Base-by-base conservation (phyloP, 1,140 invertebrate species). In the Hycleus phaleratus region DNA sequence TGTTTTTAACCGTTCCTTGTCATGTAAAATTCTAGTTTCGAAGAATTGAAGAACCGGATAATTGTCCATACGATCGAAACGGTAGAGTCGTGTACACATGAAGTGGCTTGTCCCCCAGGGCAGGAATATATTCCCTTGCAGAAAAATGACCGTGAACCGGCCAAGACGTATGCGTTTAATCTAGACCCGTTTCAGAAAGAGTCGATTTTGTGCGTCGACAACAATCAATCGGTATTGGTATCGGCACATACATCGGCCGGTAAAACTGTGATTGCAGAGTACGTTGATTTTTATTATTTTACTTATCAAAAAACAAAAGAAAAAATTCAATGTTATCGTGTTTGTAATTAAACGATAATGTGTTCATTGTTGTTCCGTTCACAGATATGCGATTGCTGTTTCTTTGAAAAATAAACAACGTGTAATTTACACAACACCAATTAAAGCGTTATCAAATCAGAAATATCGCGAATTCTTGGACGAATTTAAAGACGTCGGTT, bases 221-320 rank as follows among this genome's bases (percentile, higher is more conserved):
- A 99, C 75, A 88, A 95, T 71, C 95, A 93, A 69, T 98, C 95
- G 18, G 96, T 99, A 7, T 79, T 99, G 18, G 97, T 99, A 0
- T 98, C 96, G 0, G 97, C 97, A 26, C 97, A 99, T 74, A 99
- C 97, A 4, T 99, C 96, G n/a, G 96, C 97, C 58, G 97, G 97
- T 46, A 99, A 99, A 85, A 99, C 97, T 48, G 97, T 98, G 18
- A 94, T 98, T 39, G 97, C 95, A 38, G 93, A 98, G 89, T 97
- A 85, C 82, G 90, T 85, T 18, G 18, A 18, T 18, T 18, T 1
- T 18, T 69, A 63, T 43, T 50, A 45, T 38, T n/a, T 10, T 10
- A 18, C 12, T 26, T 26, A 47, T 7, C 46, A 24, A 11, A 4
- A 32, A 9, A 7, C 11, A 46, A 46, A 46, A 9, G 44, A 18